Evolutionary conservation across 2,888 invertebrate genomes (phyloP).

Genomic region (Lottia gigantea): DNA sequence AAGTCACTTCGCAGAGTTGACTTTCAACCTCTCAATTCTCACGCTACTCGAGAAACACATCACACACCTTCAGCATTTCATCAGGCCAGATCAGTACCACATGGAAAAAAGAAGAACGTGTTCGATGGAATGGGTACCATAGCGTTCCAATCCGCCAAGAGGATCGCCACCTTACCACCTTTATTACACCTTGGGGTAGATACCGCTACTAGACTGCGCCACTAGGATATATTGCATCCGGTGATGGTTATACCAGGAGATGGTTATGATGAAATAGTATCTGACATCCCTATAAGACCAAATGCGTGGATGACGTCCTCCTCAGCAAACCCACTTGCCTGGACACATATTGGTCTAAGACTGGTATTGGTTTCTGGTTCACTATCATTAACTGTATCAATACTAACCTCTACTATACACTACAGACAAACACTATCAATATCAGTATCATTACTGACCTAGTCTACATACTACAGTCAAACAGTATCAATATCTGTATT

Average conservation of each 20-base stretch:
- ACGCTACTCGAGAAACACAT: conserved; percentile 36
- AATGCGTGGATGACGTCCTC: conserved; percentile 20
- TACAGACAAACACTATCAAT: no score
- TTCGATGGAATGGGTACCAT: conserved; percentile 19
- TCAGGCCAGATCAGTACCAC: conserved; percentile 41
- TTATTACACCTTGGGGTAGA: conserved; percentile 39
- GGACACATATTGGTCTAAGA: no score
- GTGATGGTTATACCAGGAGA: conserved; percentile 42
- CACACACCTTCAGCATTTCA: conserved; percentile 41
- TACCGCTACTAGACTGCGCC: conserved; percentile 31
- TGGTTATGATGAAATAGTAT: conserved; percentile 46
- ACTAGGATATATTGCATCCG: conserved; percentile 19
- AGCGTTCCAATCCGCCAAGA: conserved; percentile 32
- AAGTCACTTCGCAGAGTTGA: conserved; percentile 44
- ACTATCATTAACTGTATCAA: no score
- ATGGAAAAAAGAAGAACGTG: conserved; percentile 27
- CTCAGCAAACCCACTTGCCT: no score
- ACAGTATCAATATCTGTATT: no score
- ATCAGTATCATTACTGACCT: no score
- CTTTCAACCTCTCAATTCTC: conserved; percentile 41
- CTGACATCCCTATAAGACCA: conserved; percentile 38
- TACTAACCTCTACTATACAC: no score
- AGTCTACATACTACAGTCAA: no score
- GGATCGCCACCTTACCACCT: conserved; percentile 33
- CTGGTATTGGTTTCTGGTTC: no score